These are phyloP conservation scores for Brevimyrus niger DNA, from an alignment of 2,113 vertebrate species.

Conservation along the genomic window DNA sequence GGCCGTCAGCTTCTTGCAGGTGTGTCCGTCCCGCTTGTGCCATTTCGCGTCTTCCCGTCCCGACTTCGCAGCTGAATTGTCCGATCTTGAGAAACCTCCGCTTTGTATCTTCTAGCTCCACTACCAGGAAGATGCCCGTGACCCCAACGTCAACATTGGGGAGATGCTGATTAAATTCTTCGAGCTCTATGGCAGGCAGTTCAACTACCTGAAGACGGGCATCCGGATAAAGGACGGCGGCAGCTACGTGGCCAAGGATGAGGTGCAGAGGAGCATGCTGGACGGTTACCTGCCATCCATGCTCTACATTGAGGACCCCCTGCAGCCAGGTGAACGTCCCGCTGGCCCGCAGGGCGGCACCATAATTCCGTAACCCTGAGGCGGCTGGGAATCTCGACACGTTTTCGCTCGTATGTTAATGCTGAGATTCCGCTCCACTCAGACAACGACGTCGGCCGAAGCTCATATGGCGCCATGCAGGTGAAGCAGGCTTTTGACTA, in stretches of 20 bases:
- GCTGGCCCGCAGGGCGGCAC: neutral
- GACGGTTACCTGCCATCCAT: conserved; percentile 94
- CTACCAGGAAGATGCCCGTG: conserved; percentile 83
- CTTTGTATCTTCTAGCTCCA: conserved; percentile 67
- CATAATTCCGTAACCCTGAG: neutral
- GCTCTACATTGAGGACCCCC: conserved; percentile 93
- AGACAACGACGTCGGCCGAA: conserved; percentile 95
- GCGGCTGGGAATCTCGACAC: neutral
- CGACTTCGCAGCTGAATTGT: neutral
- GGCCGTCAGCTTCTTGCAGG: conserved; percentile 98
- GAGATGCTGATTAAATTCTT: conserved; percentile 98
- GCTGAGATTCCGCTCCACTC: conserved; percentile 16
- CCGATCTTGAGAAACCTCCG: neutral
- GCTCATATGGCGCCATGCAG: conserved; percentile 98
- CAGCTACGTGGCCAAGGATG: conserved; percentile 94
- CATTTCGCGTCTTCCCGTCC: neutral
- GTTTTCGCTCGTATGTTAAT: neutral
- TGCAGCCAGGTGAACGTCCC: conserved; percentile 78
- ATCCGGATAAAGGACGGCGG: conserved; percentile 98
- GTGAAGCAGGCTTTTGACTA: conserved; percentile 98
- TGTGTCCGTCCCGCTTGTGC: conserved; percentile 38
- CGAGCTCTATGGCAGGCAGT: conserved; percentile 92
- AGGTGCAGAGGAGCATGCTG: conserved; percentile 91
- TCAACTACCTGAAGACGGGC: conserved; percentile 98
- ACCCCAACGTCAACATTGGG: conserved; percentile 86